phyloP scores from a whole-genome alignment of 2,113 vertebrate genomes.

The Elachura formosa region DNA sequence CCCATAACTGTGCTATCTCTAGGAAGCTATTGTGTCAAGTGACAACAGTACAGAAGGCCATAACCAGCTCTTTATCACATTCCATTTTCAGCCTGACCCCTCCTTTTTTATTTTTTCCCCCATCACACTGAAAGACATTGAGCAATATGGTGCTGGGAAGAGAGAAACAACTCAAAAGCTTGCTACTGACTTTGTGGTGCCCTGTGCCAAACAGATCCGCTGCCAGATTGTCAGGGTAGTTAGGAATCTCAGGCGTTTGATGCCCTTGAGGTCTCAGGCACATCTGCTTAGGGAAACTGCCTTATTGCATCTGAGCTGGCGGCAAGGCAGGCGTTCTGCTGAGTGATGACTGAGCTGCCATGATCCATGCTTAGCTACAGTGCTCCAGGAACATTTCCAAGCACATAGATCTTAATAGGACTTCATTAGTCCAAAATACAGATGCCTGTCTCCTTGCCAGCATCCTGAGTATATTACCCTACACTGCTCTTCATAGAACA shows the following conservation, averaged over 20 bases:
- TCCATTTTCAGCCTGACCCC: background rate
- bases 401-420: conserved; percentile 30
- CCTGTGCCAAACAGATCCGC: conserved; percentile 32
- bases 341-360: background rate
- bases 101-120: background rate
- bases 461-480: background rate
- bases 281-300: conserved; percentile 54
- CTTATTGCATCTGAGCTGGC: background rate
- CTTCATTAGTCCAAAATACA: conserved; percentile 49
- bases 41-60: conserved; percentile 12
- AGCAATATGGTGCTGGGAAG: conserved; percentile 26
- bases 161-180: conserved; percentile 9
- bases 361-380: background rate
- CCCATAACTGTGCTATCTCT: background rate
- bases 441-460: conserved; percentile 35
- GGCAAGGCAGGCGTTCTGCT: background rate
- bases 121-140: background rate
- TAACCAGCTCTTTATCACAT: conserved; percentile 1
- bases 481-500: background rate
- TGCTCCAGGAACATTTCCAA: conserved; percentile 41
- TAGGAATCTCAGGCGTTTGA: conserved; percentile 29
- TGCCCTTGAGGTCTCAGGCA: conserved; percentile 42
- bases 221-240: conserved; percentile 41
- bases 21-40: background rate
- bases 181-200: background rate